Base-by-base conservation (phyloP, 2,888 invertebrate genomes). In the Loripinus fragilis region DNA sequence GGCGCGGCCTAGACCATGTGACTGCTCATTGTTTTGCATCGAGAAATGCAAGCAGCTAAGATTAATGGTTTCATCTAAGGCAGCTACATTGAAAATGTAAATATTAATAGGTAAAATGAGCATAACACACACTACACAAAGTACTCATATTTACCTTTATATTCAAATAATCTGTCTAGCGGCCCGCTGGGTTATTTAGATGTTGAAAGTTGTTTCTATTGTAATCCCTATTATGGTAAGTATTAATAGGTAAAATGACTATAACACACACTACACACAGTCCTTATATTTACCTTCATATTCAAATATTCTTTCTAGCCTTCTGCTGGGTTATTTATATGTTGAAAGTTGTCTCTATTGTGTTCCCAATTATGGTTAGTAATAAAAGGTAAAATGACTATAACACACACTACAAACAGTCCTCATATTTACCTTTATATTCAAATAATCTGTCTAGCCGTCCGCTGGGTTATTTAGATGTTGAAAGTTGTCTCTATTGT, bases 191-290 rank as follows among this genome's bases (percentile, higher is more conserved):
- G 92, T 91, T 55, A 90, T 94, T 85, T 94, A 94, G 83, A 98
- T 98, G 0, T 97, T 98, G 94, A 97, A 97, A 74, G 94, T 95
- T 74, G 98, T 98, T 7, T 99, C 99, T 20, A 99, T 99, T 87
- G 95, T 98, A 28, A 99, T 99, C 94, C 99, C 99, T 10, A 95
- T 99, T 83, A 99, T 99, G 99, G 96, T 95, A 85, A 88, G 93
- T 85, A n/a, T n/a, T n/a, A n/a, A n/a, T n/a, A n/a, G n/a, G n/a
- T n/a, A n/a, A n/a, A 96, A 86, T 96, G 97, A 74, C 93, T n/a
- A n/a, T n/a, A n/a, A n/a, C n/a, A n/a, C n/a, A n/a, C n/a, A n/a
- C n/a, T n/a, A n/a, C n/a, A n/a, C 98, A 98, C 76, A 95, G 98
- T 76, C 96, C 94, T 35, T 94, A 94, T 86, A 85, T 94, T 45